Conservation (phyloP, 1,140 invertebrate species). For the Leptestheria dahalacensis region DNA sequence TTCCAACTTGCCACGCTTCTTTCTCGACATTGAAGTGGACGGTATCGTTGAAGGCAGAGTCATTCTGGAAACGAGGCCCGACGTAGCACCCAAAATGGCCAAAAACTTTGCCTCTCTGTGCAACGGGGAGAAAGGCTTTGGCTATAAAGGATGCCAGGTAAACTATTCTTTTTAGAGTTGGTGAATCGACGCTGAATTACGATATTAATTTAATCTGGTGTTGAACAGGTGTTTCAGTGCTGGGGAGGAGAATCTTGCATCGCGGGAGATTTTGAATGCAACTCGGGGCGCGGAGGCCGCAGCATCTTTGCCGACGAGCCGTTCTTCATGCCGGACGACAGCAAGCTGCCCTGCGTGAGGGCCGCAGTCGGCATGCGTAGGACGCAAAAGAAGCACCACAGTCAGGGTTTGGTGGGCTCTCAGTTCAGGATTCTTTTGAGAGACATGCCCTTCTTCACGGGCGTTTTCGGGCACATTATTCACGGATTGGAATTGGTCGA, state of each 20-base stretch:
- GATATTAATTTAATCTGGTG: too few species aligned
- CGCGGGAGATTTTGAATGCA: slow-evolving; percentile 61
- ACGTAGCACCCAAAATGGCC: slow-evolving; percentile 74
- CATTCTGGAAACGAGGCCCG: slow-evolving; percentile 64
- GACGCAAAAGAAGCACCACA: slow-evolving; percentile 62
- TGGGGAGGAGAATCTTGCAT: slow-evolving; percentile 64
- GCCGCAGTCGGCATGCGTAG: slow-evolving; percentile 67
- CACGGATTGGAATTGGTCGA: slow-evolving; percentile 65
- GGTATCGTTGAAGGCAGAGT: slow-evolving; percentile 51
- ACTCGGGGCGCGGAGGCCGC: slow-evolving; percentile 61
- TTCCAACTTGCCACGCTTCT: slow-evolving; percentile 46
- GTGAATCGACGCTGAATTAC: too few species aligned
- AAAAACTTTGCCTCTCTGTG: slow-evolving; percentile 72
- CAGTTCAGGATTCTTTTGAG: slow-evolving; percentile 66
- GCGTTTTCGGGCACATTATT: slow-evolving; percentile 63
- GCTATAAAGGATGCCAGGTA: slow-evolving; percentile 39
- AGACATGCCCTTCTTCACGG: slow-evolving; percentile 56
- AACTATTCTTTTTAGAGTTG: too few species aligned
- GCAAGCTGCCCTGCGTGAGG: slow-evolving; percentile 50
- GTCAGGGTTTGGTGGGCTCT: slow-evolving; percentile 61
- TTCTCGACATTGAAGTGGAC: slow-evolving; percentile 58
- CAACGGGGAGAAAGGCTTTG: slow-evolving; percentile 58
- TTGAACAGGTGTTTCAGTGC: slow-evolving; percentile 60
- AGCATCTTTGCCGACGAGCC: slow-evolving; percentile 53
- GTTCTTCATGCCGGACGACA: slow-evolving; percentile 66